Conservation (phyloP, 2,888 invertebrate genomes). For the Automeris io region DNA sequence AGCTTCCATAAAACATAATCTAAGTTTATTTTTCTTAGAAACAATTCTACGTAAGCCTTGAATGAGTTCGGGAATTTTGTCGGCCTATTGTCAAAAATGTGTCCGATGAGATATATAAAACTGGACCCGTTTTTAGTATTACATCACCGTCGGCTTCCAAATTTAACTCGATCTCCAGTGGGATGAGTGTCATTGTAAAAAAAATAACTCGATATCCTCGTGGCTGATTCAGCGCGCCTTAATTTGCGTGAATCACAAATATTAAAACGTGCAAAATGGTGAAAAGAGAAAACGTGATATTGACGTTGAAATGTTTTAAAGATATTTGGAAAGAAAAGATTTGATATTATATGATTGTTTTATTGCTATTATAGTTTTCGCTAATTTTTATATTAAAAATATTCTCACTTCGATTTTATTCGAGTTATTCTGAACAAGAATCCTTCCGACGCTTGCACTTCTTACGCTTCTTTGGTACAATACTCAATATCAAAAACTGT, state of each 20-base stretch:
- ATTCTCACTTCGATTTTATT: too few species aligned
- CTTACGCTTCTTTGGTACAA: too few species aligned
- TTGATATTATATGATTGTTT: too few species aligned
- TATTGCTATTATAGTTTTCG: too few species aligned
- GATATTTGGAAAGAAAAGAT: too few species aligned
- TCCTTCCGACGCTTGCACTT: too few species aligned
- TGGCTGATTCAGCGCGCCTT: slow-evolving; percentile 38
- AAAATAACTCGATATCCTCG: slow-evolving; percentile 20
- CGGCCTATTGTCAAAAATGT: slow-evolving; percentile 4
- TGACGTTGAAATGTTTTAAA: too few species aligned
- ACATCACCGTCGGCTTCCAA: slow-evolving; percentile 33
- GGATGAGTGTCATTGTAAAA: slow-evolving; percentile 16
- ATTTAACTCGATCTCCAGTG: slow-evolving; percentile 17
- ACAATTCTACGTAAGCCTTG: slow-evolving; percentile 16
- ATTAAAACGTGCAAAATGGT: slow-evolving; percentile 16
- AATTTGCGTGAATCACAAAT: slow-evolving; percentile 38
- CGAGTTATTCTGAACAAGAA: too few species aligned
- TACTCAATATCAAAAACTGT: too few species aligned
- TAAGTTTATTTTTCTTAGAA: slow-evolving; percentile 18
- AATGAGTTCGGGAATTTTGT: slow-evolving; percentile 1
- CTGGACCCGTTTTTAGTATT: slow-evolving; percentile 29
- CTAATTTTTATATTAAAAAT: too few species aligned
- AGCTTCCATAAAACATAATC: too few species aligned
- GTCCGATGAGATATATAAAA: slow-evolving; percentile 10
- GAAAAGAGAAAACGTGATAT: too few species aligned